A percentile compares a stretch with the other conserved stretches of the same genome.
phyloP scores from a whole-genome alignment of 2,888 invertebrate species.

The Drosophila lutescens region DNA sequence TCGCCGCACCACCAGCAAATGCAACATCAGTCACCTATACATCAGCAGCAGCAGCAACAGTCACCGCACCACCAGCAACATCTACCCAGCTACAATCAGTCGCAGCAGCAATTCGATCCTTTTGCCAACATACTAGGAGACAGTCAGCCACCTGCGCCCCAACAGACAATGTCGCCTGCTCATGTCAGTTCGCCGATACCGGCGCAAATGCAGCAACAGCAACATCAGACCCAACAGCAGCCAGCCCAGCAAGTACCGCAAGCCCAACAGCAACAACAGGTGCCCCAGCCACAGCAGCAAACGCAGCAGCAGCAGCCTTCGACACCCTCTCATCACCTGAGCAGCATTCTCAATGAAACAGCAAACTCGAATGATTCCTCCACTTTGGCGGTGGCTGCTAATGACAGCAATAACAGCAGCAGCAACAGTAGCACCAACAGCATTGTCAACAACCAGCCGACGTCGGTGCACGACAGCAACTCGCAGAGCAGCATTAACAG shows the following conservation, averaged over 20 bases:
- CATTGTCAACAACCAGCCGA: slow-evolving; percentile 84
- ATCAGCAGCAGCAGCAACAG: slow-evolving; percentile 78
- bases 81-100: slow-evolving; percentile 80
- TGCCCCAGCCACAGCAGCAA: slow-evolving; percentile 43
- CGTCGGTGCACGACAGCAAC: slow-evolving; percentile 84
- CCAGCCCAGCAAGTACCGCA: slow-evolving; percentile 48
- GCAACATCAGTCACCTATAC: slow-evolving; percentile 75
- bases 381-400: slow-evolving; percentile 82
- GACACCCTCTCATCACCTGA: slow-evolving; percentile 77
- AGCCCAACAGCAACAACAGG: slow-evolving; percentile 52
- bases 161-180: slow-evolving; percentile 61
- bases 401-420: slow-evolving; percentile 83
- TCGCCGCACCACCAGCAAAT: slow-evolving; percentile 72
- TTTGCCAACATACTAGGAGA: slow-evolving; percentile 72
- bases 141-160: slow-evolving; percentile 32
- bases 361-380: slow-evolving; percentile 84
- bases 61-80: slow-evolving; percentile 61
- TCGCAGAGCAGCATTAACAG: slow-evolving; percentile 84
- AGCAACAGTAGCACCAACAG: slow-evolving; percentile 84
- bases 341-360: slow-evolving; percentile 82
- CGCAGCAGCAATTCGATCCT: slow-evolving; percentile 70
- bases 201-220: slow-evolving; percentile 65
- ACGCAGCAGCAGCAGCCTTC: slow-evolving; percentile 57
- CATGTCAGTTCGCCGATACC: slow-evolving; percentile 63
- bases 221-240: slow-evolving; percentile 57